Evolutionary conservation across 2,113 vertebrate species (phyloP), one percentile per base, ranked within the genome.

Genomic region (Microcebus griseorufus): DNA sequence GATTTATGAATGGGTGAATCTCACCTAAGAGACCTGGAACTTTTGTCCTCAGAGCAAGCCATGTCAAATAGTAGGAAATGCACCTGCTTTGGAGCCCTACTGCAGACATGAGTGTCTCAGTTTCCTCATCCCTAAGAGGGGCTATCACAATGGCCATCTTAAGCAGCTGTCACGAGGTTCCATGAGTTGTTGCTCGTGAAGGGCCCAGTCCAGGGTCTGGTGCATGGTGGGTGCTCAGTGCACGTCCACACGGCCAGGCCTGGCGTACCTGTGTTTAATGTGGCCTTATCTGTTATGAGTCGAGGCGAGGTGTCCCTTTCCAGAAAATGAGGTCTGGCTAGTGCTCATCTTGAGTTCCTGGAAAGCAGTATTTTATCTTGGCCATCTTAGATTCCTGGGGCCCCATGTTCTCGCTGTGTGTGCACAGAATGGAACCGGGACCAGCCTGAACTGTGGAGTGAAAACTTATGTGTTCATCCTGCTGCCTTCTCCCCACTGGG

Each of bases 171-270:
- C 48, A 45, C 8, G 39, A 78, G 14, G 6, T 69, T 22, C 3
- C 4, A 0, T 16, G 82, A 29, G 51, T 88, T 37, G 29, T 2
- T 37, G 82, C 87, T 90, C 72, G 16, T 1, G 9, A 67, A 13
- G n/a, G 25, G 37, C n/a, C 25, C 6, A 4, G 6, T 23, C 8
- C 18, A 27, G 60, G 0, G 13, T 23, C n/a, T 51, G 80, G 39
- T 6, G 1, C 2, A 0, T 8, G 25, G 32, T 64, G 39, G 58
- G 16, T 1, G 5, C 67, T 45, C 72, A 6, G 34, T 7, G 22
- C n/a, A 9, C 25, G 2, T 29, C 34, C 69, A 12, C 29, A 9
- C 39, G 22, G 42, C 81, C 75, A 65, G 53, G 45, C 81, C 78
- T 75, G 73, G 29, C 29, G 42, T 22, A 7, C 4, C 65, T 51